A percentile compares a stretch with the other conserved stretches of the same genome.
Conservation (phyloP, 2,888 invertebrate genomes). For the Cartodere bifasciata region DNA sequence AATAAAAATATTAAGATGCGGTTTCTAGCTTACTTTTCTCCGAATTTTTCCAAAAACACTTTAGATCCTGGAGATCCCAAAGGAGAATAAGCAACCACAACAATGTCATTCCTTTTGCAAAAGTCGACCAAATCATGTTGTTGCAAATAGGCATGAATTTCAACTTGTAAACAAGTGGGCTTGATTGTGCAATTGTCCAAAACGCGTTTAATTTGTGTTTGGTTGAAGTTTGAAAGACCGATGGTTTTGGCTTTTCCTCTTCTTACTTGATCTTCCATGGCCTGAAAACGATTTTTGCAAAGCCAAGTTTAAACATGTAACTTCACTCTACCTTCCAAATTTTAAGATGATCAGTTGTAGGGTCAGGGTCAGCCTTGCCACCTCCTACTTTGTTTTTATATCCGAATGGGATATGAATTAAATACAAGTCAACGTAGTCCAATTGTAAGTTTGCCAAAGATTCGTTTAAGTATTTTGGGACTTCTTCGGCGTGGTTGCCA, state of each 20-base stretch:
- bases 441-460: conserved; percentile 57
- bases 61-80: conserved; percentile 63
- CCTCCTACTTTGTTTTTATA: conserved; percentile 47
- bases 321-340: conserved; percentile 74
- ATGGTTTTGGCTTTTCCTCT: conserved; percentile 61
- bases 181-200: conserved; percentile 44
- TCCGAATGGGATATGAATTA: conserved; percentile 62
- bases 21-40: no score
- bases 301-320: no score
- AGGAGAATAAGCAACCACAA: conserved; percentile 67
- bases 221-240: conserved; percentile 76
- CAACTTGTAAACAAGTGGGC: conserved; percentile 56
- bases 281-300: no score
- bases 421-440: conserved; percentile 67
- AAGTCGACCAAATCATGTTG: conserved; percentile 50
- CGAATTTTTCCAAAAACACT: no score
- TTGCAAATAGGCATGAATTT: conserved; percentile 68
- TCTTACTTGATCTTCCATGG: conserved; percentile 54
- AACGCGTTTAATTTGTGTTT: conserved; percentile 55
- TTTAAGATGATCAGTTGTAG: conserved; percentile 53
- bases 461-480: conserved; percentile 47
- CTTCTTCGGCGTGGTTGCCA: conserved; percentile 44
- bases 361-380: no score
- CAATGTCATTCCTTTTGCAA: conserved; percentile 50
- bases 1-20: no score